Evolutionary conservation across 2,888 invertebrate genomes (phyloP).

Genomic region (Ormyrus pomaceus): DNA sequence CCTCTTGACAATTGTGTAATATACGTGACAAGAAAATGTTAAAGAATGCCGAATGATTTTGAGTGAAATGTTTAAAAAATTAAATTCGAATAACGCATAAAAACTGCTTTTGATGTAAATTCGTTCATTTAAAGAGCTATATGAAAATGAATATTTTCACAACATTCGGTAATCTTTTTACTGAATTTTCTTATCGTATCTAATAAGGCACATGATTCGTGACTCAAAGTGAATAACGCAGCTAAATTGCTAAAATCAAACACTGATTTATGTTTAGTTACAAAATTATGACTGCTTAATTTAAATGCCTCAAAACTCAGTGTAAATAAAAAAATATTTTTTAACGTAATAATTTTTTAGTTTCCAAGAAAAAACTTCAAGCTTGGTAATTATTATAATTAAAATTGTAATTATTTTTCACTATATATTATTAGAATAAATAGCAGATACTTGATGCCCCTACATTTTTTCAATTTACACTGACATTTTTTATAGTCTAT

Average conservation of each 20-base stretch:
- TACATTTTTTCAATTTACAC: constrained; percentile 41
- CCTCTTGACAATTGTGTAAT: constrained; percentile 54
- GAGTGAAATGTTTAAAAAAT: not conserved
- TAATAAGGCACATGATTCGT: constrained; percentile 63
- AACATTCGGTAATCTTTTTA: constrained; percentile 54
- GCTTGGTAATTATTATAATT: not conserved
- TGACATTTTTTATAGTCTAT: constrained; percentile 28
- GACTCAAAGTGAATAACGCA: constrained; percentile 56
- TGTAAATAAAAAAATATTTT: constrained; percentile 44
- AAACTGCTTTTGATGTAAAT: constrained; percentile 9
- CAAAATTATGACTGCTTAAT: constrained; percentile 38
- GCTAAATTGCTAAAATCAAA: constrained; percentile 36
- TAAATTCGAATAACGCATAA: not conserved
- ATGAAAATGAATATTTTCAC: constrained; percentile 26
- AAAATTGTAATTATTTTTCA: constrained; percentile 5
- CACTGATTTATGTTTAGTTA: constrained; percentile 23
- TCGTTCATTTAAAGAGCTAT: no score
- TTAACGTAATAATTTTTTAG: constrained; percentile 26
- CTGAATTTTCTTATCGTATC: constrained; percentile 55
- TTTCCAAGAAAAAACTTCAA: constrained; percentile 23
- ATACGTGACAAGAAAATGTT: constrained; percentile 53
- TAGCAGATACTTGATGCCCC: constrained; percentile 17
- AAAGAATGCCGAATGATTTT: constrained; percentile 49
- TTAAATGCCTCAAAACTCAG: constrained; percentile 41
- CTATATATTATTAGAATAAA: constrained; percentile 27